Conservation (phyloP, 2,888 invertebrate genomes). For the Synanthedon myopaeformis region DNA sequence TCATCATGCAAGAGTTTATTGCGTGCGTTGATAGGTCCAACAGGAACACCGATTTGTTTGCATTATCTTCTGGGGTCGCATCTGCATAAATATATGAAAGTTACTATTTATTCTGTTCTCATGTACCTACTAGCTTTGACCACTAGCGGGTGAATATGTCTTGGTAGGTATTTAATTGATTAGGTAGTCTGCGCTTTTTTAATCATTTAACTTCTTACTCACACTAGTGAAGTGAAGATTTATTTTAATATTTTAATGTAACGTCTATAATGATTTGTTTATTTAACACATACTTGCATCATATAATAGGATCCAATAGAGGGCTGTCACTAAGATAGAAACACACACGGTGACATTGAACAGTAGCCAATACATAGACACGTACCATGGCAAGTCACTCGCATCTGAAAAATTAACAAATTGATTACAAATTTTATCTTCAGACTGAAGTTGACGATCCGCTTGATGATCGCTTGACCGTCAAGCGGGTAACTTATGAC, state of each 20-base stretch:
- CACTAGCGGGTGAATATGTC: too few species aligned
- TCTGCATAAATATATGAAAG: too few species aligned
- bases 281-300: constrained; percentile 28
- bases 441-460: too few species aligned
- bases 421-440: background rate
- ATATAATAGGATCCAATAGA: constrained; percentile 57
- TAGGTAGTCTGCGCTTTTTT: too few species aligned
- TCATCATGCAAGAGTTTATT: constrained; percentile 78
- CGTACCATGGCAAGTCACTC: constrained; percentile 44
- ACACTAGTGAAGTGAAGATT: too few species aligned
- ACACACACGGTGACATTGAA: constrained; percentile 40
- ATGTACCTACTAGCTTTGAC: too few species aligned
- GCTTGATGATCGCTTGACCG: too few species aligned
- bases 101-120: too few species aligned
- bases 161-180: too few species aligned
- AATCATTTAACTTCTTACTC: too few species aligned
- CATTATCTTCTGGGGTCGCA: constrained; percentile 1
- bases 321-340: constrained; percentile 47
- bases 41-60: constrained; percentile 20
- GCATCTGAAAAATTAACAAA: constrained; percentile 14
- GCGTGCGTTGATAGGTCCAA: constrained; percentile 59
- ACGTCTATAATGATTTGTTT: background rate
- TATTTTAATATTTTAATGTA: too few species aligned
- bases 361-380: constrained; percentile 48
- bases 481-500: too few species aligned